These are phyloP conservation scores for Psittacula derbiana DNA, from an alignment of 2,797 vertebrate genomes.

Conservation along the genomic window DNA sequence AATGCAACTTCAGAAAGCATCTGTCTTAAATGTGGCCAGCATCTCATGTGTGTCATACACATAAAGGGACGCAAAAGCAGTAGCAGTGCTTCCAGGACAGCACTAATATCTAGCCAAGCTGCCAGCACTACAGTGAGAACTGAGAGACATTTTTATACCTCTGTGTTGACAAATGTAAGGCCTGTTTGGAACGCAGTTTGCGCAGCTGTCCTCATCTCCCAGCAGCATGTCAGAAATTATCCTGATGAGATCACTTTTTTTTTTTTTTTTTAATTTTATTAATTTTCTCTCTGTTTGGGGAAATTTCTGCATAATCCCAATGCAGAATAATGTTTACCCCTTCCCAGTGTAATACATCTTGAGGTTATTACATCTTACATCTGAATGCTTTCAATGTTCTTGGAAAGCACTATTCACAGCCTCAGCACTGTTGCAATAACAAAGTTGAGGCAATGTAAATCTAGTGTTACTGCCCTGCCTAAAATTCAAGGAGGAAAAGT, in stretches of 20 bases:
- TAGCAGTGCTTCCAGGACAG: background rate
- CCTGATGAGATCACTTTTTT: background rate
- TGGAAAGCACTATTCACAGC: background rate
- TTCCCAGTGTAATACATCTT: background rate
- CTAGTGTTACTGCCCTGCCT: background rate
- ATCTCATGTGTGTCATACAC: background rate
- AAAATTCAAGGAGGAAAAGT: background rate
- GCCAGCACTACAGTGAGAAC: background rate
- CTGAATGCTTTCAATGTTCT: background rate
- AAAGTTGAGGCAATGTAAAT: background rate
- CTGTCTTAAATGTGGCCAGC: background rate
- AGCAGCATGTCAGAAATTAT: background rate
- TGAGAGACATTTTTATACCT: background rate
- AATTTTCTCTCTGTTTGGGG: background rate
- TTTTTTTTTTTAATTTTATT: background rate
- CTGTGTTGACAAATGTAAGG: slow-evolving; percentile 29
- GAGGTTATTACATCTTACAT: background rate
- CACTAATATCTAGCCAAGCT: slow-evolving; percentile 8
- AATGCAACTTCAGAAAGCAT: background rate
- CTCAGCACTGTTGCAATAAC: background rate
- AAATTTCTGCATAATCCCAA: background rate
- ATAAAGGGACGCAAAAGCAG: background rate
- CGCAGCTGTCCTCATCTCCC: slow-evolving; percentile 7
- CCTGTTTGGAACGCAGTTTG: slow-evolving; percentile 19
- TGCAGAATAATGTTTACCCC: background rate